A percentile compares a stretch with the other conserved stretches of the same genome.
Evolutionary conservation across 2,888 invertebrate genomes (phyloP).

Genomic region (Ectropis crepuscularia): DNA sequence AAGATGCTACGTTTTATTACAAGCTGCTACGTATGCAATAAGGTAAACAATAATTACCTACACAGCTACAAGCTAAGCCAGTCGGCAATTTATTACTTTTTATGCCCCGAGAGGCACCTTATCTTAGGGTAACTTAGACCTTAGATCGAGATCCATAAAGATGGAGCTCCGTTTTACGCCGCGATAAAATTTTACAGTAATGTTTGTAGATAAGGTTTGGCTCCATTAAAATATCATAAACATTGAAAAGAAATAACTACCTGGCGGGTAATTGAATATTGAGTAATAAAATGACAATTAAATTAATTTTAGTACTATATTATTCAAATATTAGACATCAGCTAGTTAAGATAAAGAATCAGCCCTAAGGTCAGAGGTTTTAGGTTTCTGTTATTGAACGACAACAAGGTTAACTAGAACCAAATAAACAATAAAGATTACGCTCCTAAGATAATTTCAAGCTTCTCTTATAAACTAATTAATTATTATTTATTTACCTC

Average conservation of each 20-base stretch:
- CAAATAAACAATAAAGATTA: no score
- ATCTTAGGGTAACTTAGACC: conserved; percentile 4
- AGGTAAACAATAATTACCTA: conserved; percentile 9
- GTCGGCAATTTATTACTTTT: conserved; percentile 14
- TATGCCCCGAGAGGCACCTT: conserved; percentile 1
- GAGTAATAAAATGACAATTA: no score
- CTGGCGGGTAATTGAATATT: background rate
- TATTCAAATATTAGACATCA: no score
- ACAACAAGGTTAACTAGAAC: no score
- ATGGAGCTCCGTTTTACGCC: conserved; percentile 2
- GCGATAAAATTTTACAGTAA: conserved; percentile 16
- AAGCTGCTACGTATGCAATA: conserved; percentile 1
- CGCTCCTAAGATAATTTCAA: background rate
- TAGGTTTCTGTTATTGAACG: no score
- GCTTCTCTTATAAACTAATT: background rate
- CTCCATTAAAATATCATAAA: conserved; percentile 2
- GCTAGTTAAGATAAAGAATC: no score
- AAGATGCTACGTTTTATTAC: conserved; percentile 1
- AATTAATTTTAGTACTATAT: no score
- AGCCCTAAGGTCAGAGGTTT: no score
- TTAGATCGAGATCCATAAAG: conserved; percentile 7
- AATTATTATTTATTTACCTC: conserved; percentile 21
- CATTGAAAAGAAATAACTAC: background rate
- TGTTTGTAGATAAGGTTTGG: conserved; percentile 5
- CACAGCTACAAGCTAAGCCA: conserved; percentile 3